Conservation (phyloP, 1,140 invertebrate species). For the Drosophila paulistorum region DNA sequence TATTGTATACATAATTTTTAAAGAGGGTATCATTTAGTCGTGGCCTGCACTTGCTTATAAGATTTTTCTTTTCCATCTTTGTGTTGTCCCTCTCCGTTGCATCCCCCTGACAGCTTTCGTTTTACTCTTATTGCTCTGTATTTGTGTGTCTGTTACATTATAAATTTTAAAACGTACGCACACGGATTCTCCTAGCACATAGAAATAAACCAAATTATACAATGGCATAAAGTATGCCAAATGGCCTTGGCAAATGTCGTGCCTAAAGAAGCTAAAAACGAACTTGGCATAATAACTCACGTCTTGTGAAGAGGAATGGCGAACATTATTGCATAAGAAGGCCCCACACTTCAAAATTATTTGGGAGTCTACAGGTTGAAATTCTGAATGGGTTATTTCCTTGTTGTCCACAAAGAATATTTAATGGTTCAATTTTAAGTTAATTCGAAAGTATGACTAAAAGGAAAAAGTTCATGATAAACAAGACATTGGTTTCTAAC, state of each 20-base stretch:
- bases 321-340: no score
- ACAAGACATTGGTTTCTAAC: rapidly evolving
- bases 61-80: constrained; percentile 44
- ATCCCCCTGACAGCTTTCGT: neutral
- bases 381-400: no score
- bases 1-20: no score
- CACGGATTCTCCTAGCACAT: constrained; percentile 41
- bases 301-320: constrained; percentile 42
- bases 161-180: constrained; percentile 78
- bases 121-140: constrained; percentile 29
- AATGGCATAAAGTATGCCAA: constrained; percentile 65
- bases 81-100: neutral
- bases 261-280: constrained; percentile 73
- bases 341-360: constrained; percentile 10
- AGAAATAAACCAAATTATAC: constrained; percentile 75
- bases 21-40: neutral
- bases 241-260: constrained; percentile 77
- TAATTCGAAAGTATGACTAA: no score
- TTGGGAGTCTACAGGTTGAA: no score
- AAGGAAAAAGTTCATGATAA: no score
- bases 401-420: no score
- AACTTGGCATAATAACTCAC: constrained; percentile 76
- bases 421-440: no score
- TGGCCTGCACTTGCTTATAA: neutral
- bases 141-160: constrained; percentile 59